Conservation (phyloP, 2,888 invertebrate genomes). For the Galerucella nymphaeae region DNA sequence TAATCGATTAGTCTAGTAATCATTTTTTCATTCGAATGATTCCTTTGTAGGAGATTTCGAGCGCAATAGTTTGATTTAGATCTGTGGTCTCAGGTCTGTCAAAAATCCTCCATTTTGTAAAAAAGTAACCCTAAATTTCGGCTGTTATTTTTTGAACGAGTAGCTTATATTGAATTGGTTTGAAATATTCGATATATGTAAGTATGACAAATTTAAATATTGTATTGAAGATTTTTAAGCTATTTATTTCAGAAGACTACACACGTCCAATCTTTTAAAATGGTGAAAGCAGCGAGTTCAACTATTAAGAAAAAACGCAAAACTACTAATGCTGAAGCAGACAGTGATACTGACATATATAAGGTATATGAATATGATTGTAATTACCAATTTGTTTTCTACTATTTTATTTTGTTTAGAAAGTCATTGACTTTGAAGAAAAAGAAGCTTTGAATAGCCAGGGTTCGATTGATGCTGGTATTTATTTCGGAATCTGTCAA, state of each 20-base stretch:
- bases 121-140: neutral
- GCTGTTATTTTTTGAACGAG: neutral
- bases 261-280: conserved; percentile 45
- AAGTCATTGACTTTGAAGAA: conserved; percentile 79
- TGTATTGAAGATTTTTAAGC: neutral
- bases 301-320: conserved; percentile 71
- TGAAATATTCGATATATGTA: neutral
- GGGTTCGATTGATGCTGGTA: conserved; percentile 74
- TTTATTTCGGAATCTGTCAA: conserved; percentile 77
- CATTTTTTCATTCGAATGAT: no score
- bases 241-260: neutral
- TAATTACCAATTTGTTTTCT: neutral
- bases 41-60: neutral
- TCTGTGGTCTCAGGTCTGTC: neutral
- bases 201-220: no score
- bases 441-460: conserved; percentile 75
- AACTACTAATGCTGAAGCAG: conserved; percentile 64
- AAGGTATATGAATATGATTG: conserved; percentile 65
- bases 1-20: no score
- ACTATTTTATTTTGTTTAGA: conserved; percentile 64
- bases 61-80: neutral
- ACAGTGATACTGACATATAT: conserved; percentile 69
- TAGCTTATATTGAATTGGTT: neutral
- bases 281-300: conserved; percentile 65
- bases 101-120: no score